These are phyloP conservation scores for Vireo altiloquus DNA, from an alignment of 2,113 vertebrate genomes.

Conservation along the genomic window DNA sequence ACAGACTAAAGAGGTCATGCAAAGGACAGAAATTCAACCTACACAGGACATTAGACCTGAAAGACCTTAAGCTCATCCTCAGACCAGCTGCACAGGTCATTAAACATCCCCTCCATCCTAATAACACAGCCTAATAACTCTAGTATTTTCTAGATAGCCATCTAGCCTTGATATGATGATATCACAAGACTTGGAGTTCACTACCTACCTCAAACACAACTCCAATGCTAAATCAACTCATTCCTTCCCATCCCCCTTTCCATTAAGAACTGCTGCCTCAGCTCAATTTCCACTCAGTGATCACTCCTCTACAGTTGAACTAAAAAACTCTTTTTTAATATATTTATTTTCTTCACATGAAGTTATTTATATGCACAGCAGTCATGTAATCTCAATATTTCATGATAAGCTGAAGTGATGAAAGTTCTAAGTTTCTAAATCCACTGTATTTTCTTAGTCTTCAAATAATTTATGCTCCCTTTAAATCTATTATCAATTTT, in stretches of 20 bases:
- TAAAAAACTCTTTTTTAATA: neutral
- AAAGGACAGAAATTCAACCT: neutral
- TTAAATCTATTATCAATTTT: neutral
- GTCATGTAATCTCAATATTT: neutral
- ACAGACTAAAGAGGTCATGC: neutral
- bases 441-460: neutral
- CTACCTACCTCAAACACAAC: neutral
- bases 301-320: neutral
- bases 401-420: neutral
- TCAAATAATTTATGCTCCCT: neutral
- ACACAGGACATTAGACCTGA: neutral
- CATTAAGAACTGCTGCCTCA: neutral
- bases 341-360: neutral
- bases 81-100: neutral
- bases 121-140: neutral
- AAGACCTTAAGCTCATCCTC: neutral
- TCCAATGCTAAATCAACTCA: neutral
- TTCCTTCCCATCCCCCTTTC: neutral
- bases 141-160: neutral
- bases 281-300: neutral
- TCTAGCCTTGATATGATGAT: neutral
- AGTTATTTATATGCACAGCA: neutral
- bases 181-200: neutral
- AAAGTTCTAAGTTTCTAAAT: neutral
- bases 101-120: neutral